Base-by-base conservation (phyloP, 2,113 vertebrate genomes). In the Pyrgilauda ruficollis region DNA sequence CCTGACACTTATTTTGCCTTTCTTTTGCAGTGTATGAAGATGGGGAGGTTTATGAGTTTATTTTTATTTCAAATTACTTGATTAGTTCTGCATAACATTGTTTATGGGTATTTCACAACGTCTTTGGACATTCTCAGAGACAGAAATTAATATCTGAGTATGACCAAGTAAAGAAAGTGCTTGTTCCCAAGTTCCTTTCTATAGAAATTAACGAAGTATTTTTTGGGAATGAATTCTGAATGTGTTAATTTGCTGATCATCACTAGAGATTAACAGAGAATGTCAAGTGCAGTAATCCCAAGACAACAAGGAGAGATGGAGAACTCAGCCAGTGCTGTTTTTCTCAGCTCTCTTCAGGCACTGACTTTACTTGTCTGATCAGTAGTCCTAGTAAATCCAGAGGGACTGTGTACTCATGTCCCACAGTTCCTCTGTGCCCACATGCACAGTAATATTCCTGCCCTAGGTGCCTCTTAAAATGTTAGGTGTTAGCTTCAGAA, bases 401-500 rank as follows among this genome's bases (percentile, higher is more conserved):
- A 78, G 61, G 47, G 44, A 49, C 43, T 69, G 41, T 39, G 41
- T 55, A 11, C 59, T 59, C 55, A 1, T 31, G 33, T 74, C 68
- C 59, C 31, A 35, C 2, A 5, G 55, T n/a, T 72, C 26, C 23
- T 64, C 39, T 92, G 61, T 9, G 26, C 49, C 35, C 10, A 2
- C 39, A 14, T 12, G 46, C 62, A 75, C 62, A 43, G 52, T 20
- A 26, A 53, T 35, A 55, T 22, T 28, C 50, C 70, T 85, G 70
- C 74, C 62, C 53, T 56, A 62, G 20, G 68, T 80, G 53, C 59
- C 2, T 4, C n/a, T 89, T 49, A 35, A 12, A 43, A 26, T 39
- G 43, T n/a, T 66, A 81, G 76, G 64, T 75, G 82, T 85, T 96
- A 53, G 52, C 64, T 78, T 70, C 61, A 81, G 83, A 79, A 84